Conservation (phyloP, 2,888 invertebrate genomes). For the Laothoe populi region DNA sequence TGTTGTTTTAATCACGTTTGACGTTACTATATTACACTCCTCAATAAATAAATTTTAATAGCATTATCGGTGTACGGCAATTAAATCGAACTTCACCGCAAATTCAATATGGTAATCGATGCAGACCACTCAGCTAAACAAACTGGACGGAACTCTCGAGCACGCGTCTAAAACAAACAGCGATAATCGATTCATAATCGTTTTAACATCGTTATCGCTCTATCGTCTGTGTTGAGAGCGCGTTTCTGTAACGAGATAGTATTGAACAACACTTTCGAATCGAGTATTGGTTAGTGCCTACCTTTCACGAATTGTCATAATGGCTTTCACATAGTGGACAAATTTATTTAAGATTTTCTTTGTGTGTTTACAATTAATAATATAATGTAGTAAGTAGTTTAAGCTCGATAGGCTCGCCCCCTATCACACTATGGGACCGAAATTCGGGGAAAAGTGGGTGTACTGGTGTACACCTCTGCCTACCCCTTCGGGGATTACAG, state of each 20-base stretch:
- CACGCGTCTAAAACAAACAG: constrained; percentile 13
- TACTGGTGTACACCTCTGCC: too few relatives aligned
- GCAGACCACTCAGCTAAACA: constrained; percentile 8
- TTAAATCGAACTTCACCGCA: neutral
- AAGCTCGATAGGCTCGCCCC: too few relatives aligned
- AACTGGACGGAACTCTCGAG: constrained; percentile 1
- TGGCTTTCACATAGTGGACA: neutral
- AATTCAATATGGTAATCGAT: neutral
- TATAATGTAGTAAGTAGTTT: too few relatives aligned
- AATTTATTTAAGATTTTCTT: neutral
- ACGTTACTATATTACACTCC: too few relatives aligned
- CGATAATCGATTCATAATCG: constrained; percentile 22
- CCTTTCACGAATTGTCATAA: neutral
- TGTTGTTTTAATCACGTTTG: too few relatives aligned
- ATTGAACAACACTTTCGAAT: neutral
- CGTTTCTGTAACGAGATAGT: neutral
- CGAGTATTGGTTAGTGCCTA: neutral
- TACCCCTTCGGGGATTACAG: too few relatives aligned
- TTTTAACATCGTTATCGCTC: constrained; percentile 12
- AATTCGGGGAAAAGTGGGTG: too few relatives aligned
- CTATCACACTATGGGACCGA: too few relatives aligned
- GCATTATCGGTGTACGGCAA: too few relatives aligned
- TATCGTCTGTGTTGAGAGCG: neutral
- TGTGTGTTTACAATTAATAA: neutral
- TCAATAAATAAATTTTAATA: too few relatives aligned